A percentile compares a stretch with the other conserved stretches of the same genome.
Conservation (phyloP, 2,113 vertebrate genomes). For the Callithrix jacchus region DNA sequence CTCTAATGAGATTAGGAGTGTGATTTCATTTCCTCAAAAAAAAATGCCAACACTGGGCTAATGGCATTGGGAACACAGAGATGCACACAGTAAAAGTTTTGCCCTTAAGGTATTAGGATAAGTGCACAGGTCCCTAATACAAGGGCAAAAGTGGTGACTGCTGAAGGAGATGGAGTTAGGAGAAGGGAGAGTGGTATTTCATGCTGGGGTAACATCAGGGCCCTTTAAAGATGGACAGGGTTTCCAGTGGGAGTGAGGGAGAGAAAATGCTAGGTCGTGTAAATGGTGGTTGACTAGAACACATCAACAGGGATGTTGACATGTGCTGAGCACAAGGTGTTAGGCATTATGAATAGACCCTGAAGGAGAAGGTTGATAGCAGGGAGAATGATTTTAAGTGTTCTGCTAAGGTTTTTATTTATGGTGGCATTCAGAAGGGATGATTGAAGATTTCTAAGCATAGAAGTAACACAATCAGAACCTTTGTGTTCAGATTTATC, state of each 20-base stretch:
- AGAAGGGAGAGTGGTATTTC: neutral
- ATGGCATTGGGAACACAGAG: neutral
- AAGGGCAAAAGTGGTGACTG: neutral
- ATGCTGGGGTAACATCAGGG: neutral
- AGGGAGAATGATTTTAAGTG: no score
- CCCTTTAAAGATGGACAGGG: neutral
- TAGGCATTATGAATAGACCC: neutral
- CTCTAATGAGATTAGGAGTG: slow-evolving; percentile 50
- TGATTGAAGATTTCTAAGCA: neutral
- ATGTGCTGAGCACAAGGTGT: neutral
- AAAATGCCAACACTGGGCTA: neutral
- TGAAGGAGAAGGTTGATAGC: neutral
- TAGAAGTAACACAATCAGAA: neutral
- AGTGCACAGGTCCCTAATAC: neutral
- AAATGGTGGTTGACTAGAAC: neutral
- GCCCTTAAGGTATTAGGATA: neutral
- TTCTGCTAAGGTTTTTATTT: neutral
- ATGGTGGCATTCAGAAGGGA: no score
- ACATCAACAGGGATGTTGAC: neutral
- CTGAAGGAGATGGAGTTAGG: neutral
- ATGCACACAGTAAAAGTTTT: neutral
- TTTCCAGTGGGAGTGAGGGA: neutral
- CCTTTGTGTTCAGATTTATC: neutral
- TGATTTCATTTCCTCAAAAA: slow-evolving; percentile 36
- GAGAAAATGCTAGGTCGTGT: neutral